Evolutionary conservation across 2,113 vertebrate species (phyloP), one percentile per base, ranked within the genome.

Genomic region (Atractosteus spatula): DNA sequence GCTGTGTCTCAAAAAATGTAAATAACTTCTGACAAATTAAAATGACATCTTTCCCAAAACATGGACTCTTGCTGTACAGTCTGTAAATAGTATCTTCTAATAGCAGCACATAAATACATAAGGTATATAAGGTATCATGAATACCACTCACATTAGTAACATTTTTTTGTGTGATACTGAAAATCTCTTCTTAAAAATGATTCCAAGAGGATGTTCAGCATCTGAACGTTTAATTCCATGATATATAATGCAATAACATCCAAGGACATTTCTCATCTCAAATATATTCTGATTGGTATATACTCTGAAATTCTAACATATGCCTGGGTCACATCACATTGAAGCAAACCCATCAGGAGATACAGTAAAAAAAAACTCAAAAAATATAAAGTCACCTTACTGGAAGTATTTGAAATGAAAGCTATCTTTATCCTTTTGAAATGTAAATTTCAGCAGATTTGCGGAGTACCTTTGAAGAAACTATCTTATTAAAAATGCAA

Each of bases 371-470:
- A 54, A 57, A 82, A 77, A 79, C 82, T 85, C 80, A 81, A 45
- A 84, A 88, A 83, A 42, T 67, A 87, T 82, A 87, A 87, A 85
- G 80, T 82, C 83, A 86, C 80, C 86, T 89, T 82, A 83, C 72
- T 69, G 54, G 69, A 83, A 83, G 62, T 79, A 80, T 84, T 79
- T 78, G 79, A 89, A 91, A 89, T 89, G 82, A 89, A 89, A 88
- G 87, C 82, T 83, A 83, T 84, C 84, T 83, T 83, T 85, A 84
- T 84, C 77, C 87, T 85, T 91, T 90, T 92, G 85, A 91, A 90
- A 89, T 90, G 86, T 84, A 89, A 91, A 91, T 90, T 81, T 61
- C 0, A 64, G 65, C 77, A 78, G 80, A 89, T 92, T 87, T 89
- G 80, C 85, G 78, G 81, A 87, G 82, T 82, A 83, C 82, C 85